Conservation (phyloP, 2,113 vertebrate genomes). For the Callionymus lyra region DNA sequence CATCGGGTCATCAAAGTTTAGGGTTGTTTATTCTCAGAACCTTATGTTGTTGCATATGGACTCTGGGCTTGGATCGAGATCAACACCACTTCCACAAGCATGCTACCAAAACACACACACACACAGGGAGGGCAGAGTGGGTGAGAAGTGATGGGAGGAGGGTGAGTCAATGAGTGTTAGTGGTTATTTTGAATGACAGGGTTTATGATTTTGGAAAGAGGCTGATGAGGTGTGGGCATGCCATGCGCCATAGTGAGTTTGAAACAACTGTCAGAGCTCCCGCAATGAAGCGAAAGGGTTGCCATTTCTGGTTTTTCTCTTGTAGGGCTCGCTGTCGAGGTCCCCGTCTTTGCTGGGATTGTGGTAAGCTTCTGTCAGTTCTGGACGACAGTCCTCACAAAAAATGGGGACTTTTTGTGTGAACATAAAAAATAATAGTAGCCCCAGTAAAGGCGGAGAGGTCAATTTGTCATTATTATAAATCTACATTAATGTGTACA, state of each 20-base stretch:
- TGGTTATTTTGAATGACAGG: conserved; percentile 52
- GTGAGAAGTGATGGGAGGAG: conserved; percentile 33
- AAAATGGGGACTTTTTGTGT: conserved; percentile 68
- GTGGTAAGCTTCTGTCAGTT: conserved; percentile 78
- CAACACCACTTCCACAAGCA: conserved; percentile 60
- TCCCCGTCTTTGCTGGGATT: conserved; percentile 59
- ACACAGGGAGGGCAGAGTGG: conserved; percentile 49
- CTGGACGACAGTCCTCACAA: conserved; percentile 73
- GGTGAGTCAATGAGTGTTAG: conserved; percentile 57
- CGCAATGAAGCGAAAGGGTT: conserved; percentile 61
- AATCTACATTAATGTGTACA: conserved; percentile 47
- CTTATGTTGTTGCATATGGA: conserved; percentile 39
- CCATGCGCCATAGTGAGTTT: conserved; percentile 79
- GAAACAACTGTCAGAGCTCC: conserved; percentile 78
- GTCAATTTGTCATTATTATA: conserved; percentile 53
- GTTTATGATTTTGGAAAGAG: conserved; percentile 11
- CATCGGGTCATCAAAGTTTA: conserved; percentile 44
- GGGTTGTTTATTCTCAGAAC: conserved; percentile 39
- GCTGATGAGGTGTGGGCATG: conserved; percentile 77
- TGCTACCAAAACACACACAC: conserved; percentile 71
- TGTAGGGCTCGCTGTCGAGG: conserved; percentile 50
- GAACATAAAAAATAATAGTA: conserved; percentile 39
- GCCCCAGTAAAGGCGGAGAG: conserved; percentile 52
- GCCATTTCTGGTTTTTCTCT: conserved; percentile 40
- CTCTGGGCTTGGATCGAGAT: conserved; percentile 55